These are phyloP conservation scores for Hyalella azteca DNA, from an alignment of 2,888 invertebrate genomes.

Conservation along the genomic window DNA sequence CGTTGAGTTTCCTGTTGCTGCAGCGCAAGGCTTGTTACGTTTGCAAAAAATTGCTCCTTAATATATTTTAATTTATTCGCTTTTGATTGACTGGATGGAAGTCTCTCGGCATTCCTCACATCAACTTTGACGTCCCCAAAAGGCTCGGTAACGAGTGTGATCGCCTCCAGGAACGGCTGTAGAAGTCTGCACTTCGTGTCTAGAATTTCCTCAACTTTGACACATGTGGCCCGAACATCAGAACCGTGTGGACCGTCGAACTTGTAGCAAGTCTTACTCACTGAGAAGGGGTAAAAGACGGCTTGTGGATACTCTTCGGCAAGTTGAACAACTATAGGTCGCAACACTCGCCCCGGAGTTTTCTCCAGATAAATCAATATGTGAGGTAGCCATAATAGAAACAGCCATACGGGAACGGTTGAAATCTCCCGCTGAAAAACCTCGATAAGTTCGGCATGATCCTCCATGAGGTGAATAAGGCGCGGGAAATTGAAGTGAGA, in stretches of 20 bases:
- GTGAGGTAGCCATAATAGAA: slow-evolving; percentile 55
- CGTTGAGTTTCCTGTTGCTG: neutral
- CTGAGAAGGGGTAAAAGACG: slow-evolving; percentile 52
- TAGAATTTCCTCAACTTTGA: slow-evolving; percentile 43
- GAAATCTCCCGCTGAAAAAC: slow-evolving; percentile 37
- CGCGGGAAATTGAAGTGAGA: slow-evolving; percentile 56
- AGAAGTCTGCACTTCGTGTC: slow-evolving; percentile 39
- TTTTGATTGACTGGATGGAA: neutral
- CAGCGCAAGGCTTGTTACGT: neutral
- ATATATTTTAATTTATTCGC: neutral
- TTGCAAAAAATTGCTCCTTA: neutral
- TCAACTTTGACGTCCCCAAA: slow-evolving; percentile 35
- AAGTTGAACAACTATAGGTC: slow-evolving; percentile 47
- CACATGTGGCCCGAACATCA: slow-evolving; percentile 41
- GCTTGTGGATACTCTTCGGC: slow-evolving; percentile 57
- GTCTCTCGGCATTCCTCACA: neutral
- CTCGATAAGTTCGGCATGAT: slow-evolving; percentile 38
- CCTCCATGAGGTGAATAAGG: slow-evolving; percentile 53
- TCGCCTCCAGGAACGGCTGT: slow-evolving; percentile 45
- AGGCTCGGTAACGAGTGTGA: slow-evolving; percentile 46
- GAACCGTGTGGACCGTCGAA: slow-evolving; percentile 45
- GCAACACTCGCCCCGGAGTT: slow-evolving; percentile 46
- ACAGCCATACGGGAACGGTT: slow-evolving; percentile 56
- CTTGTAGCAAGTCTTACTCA: slow-evolving; percentile 46
- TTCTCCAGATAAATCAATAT: slow-evolving; percentile 57